These are phyloP conservation scores for Adrianichthys oophorus DNA, from an alignment of 2,797 vertebrate genomes.

Conservation along the genomic window DNA sequence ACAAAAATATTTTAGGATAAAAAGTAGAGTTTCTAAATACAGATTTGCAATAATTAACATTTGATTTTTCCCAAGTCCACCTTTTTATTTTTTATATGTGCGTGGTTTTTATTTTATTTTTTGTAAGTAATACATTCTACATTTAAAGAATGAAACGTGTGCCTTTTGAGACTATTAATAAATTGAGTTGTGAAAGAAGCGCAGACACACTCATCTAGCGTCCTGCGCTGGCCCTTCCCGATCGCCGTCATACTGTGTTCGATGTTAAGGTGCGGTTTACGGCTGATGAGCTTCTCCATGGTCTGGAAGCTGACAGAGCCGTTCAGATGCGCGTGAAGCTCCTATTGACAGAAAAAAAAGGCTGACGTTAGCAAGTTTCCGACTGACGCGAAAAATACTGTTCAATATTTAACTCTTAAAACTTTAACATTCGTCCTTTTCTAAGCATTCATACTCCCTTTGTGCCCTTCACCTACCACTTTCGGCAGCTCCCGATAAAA, in stretches of 20 bases:
- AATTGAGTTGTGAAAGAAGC: no score
- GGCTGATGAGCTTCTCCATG: constrained; percentile 86
- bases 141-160: no score
- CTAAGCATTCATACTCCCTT: not conserved
- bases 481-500: constrained; percentile 79
- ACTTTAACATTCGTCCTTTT: not conserved
- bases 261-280: constrained; percentile 87
- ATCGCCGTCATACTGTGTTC: constrained; percentile 87
- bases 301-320: constrained; percentile 90
- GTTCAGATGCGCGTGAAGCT: constrained; percentile 96
- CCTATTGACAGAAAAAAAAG: constrained; percentile 70
- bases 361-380: constrained; percentile 45
- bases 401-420: not conserved
- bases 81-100: no score
- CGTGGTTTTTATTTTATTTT: no score
- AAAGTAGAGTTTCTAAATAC: no score
- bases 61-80: no score
- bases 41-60: no score
- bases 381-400: not conserved
- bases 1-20: no score
- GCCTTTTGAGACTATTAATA: no score
- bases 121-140: no score
- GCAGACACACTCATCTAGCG: constrained; percentile 87
- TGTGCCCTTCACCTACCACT: constrained; percentile 67
- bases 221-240: constrained; percentile 86